Base-by-base conservation (phyloP, 2,797 vertebrate species). In the Catharus ustulatus region DNA sequence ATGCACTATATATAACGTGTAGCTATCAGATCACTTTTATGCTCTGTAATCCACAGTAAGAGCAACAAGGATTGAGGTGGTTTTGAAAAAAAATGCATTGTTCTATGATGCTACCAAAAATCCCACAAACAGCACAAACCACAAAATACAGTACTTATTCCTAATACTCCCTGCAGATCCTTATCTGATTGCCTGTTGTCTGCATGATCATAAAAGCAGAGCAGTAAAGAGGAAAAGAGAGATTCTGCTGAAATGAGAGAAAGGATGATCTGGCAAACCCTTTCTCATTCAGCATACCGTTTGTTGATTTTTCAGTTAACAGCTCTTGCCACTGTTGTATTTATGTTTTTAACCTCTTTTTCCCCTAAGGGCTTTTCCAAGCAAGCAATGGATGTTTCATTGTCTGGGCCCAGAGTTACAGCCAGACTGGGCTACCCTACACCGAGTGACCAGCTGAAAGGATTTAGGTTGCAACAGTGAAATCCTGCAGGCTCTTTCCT, bases 161-260 rank as follows among this genome's bases (percentile, higher is more conserved):
- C 71, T 71, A 87, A 74, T 77, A 72, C 52, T 87, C 13, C 49
- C 67, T 57, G 71, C 20, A 94, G 92, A 93, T 89, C 62, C 51
- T 36, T 57, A 27, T 21, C 68, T 74, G 34, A 77, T 58, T 89
- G 49, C 34, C 89, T 85, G 42, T n/a, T 83, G 32, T 75, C 82
- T 81, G 23, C 78, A 69, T 6, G 8, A 82, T 83, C 64, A 85
- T 36, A 74, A 90, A 90, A 87, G 15, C 43, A 48, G 43, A 89
- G 38, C 30, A 34, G 36, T 52, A 74, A 83, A 75, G 16, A 80
- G 10, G 29, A 76, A 64, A 71, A 69, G 21, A 76, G 3, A 85
- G 26, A 67, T 17, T 10, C 21, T 7, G 6, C 6, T 52, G 32
- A 20, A 55, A 83, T 34, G 51, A 87, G 11, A 48, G 49, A 51